Conservation (phyloP, 1,140 invertebrate species). For the Oedothorax gibbosus region DNA sequence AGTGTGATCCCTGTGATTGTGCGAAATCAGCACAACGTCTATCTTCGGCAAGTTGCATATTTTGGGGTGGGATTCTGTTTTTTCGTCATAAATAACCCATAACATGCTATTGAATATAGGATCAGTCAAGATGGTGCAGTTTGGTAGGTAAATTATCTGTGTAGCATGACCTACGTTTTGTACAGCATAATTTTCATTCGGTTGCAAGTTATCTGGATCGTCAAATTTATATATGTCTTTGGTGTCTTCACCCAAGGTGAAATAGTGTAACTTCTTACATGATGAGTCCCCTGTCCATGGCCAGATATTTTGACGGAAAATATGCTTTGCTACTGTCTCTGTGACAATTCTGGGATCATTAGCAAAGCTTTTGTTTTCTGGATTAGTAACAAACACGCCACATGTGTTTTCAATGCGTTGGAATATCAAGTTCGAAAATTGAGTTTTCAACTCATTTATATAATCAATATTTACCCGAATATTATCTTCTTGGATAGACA, state of each 20-base stretch:
- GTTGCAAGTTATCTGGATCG: neutral
- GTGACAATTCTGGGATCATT: slow-evolving; percentile 48
- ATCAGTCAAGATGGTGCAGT: slow-evolving; percentile 47
- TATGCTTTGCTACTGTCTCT: slow-evolving; percentile 43
- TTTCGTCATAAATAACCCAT: slow-evolving; percentile 26
- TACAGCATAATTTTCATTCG: slow-evolving; percentile 28
- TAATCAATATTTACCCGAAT: slow-evolving; percentile 8
- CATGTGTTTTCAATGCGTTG: slow-evolving; percentile 20
- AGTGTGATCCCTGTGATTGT: slow-evolving; percentile 46
- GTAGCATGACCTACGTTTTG: slow-evolving; percentile 49
- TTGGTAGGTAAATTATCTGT: slow-evolving; percentile 24
- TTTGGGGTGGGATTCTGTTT: slow-evolving; percentile 34
- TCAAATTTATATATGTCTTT: slow-evolving; percentile 38
- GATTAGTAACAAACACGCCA: slow-evolving; percentile 38
- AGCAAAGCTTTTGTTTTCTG: neutral
- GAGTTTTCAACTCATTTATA: slow-evolving; percentile 2
- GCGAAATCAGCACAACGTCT: slow-evolving; percentile 45
- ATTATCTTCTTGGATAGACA: too few species aligned
- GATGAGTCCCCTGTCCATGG: neutral
- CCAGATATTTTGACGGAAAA: neutral
- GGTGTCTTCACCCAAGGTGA: slow-evolving; percentile 31
- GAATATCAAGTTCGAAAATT: slow-evolving; percentile 10
- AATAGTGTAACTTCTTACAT: slow-evolving; percentile 31
- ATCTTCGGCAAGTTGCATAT: slow-evolving; percentile 26
- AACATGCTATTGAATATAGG: slow-evolving; percentile 34